Evolutionary conservation across 2,113 vertebrate genomes (phyloP), one percentile per base, ranked within the genome.

Genomic region (Paralichthys olivaceus): DNA sequence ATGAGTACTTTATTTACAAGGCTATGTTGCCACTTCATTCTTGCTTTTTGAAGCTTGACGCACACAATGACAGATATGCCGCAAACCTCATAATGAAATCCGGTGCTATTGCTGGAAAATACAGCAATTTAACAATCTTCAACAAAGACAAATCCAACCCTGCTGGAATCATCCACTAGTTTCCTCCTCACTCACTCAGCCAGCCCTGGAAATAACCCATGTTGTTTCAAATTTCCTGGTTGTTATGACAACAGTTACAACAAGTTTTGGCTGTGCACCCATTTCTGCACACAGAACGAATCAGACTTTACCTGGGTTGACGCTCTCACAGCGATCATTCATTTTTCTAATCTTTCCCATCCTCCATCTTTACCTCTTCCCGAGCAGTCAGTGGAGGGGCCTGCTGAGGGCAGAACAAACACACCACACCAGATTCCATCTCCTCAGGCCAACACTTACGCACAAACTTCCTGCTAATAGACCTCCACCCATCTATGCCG

Each of bases 391-490:
- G 68, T 32, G 32, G 69, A 81, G 81, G 84, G 82, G 84, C 80
- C 84, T 57, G 61, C 63, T 22, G 66, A 86, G 77, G 88, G 77
- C 19, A 45, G 87, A 89, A 79, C 82, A 91, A 92, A 91, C 85
- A 91, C 86, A 70, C 51, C 61, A 75, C 72, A 69, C 65, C 72
- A 81, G 87, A 92, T 91, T 92, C 92, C 89, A 90, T 85, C 81
- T 87, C 69, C 70, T 25, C 57, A 1, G 69, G 89, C 91, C 91
- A 91, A 91, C 61, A 66, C 76, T 91, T 88, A 77, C 66, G 62
- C 77, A 89, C 79, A 66, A 70, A 79, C 84, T 90, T 92, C 90
- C 89, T 91, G 84, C 70, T 64, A 75, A 71, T 29, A 60, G 80
- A 79, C 75, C 87, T 87, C 89, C 89, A 81, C 89, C 86, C 85